Percentiles rank a stretch among this genome's conserved stretches.
These are phyloP conservation scores for Nibea coibor DNA, from an alignment of 2,113 vertebrate genomes.

Conservation along the genomic window DNA sequence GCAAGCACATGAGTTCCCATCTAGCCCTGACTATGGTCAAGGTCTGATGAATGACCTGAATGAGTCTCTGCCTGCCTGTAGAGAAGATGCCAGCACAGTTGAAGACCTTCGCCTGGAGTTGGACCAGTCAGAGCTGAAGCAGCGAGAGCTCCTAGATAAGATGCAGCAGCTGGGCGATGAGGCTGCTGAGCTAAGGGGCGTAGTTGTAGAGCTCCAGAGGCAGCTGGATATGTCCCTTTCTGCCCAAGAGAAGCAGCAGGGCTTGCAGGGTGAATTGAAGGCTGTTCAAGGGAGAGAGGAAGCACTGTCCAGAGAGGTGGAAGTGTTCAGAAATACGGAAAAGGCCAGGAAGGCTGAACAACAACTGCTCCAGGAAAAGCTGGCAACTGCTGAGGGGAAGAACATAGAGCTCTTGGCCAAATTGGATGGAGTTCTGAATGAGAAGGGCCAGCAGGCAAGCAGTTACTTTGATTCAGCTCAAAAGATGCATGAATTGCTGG, in stretches of 20 bases:
- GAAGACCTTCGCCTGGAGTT: conserved; percentile 93
- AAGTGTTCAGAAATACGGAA: conserved; percentile 63
- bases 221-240: conserved; percentile 85
- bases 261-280: conserved; percentile 78
- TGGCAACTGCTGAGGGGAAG: conserved; percentile 78
- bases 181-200: conserved; percentile 85
- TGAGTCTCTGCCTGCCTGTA: conserved; percentile 71
- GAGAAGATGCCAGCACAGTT: conserved; percentile 80
- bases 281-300: conserved; percentile 73
- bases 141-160: conserved; percentile 84
- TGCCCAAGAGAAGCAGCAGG: conserved; percentile 80
- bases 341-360: conserved; percentile 70
- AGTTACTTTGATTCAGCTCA: conserved; percentile 81
- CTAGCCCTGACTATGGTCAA: conserved; percentile 87
- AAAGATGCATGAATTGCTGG: conserved; percentile 83
- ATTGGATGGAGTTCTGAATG: conserved; percentile 72
- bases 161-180: conserved; percentile 89
- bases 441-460: conserved; percentile 81
- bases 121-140: conserved; percentile 92
- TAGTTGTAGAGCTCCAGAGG: conserved; percentile 86
- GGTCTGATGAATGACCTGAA: conserved; percentile 86
- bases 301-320: conserved; percentile 78
- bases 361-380: conserved; percentile 77
- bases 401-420: conserved; percentile 82
- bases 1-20: conserved; percentile 88